These are phyloP conservation scores for Laodelphax striatellus DNA, from an alignment of 1,140 invertebrate genomes.

Conservation along the genomic window DNA sequence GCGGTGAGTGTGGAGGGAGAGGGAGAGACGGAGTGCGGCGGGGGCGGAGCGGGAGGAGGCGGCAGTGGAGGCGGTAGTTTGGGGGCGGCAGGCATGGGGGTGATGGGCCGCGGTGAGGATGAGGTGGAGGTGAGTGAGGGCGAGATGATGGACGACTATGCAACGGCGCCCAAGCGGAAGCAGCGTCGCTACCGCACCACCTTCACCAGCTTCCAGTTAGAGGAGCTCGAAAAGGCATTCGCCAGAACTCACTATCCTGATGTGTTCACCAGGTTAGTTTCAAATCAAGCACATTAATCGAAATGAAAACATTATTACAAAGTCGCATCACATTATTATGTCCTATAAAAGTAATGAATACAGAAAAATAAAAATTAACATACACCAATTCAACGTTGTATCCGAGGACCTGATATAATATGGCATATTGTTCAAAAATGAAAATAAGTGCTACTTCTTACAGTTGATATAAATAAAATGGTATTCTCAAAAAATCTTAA, in stretches of 20 bases:
- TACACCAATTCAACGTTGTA: too few species aligned
- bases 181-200: constrained; percentile 86
- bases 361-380: too few species aligned
- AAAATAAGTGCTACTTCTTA: too few species aligned
- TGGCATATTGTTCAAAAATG: too few species aligned
- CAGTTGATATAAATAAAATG: too few species aligned
- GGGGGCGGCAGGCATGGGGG: constrained; percentile 4
- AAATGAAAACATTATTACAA: too few species aligned
- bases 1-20: constrained; percentile 1
- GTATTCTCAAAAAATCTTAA: too few species aligned
- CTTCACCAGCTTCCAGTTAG: constrained; percentile 89
- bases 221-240: constrained; percentile 95
- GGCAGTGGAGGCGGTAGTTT: constrained; percentile 5
- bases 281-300: too few species aligned
- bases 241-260: constrained; percentile 95
- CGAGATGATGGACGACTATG: constrained; percentile 61
- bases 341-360: too few species aligned
- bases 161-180: constrained; percentile 67
- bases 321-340: too few species aligned
- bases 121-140: constrained; percentile 57
- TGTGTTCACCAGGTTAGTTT: constrained; percentile 84
- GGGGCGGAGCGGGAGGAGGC: neutral
- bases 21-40: neutral
- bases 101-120: constrained; percentile 8
- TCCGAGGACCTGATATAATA: too few species aligned